Evolutionary conservation across 2,113 vertebrate species (phyloP).

Genomic region (Nerophis ophidion): DNA sequence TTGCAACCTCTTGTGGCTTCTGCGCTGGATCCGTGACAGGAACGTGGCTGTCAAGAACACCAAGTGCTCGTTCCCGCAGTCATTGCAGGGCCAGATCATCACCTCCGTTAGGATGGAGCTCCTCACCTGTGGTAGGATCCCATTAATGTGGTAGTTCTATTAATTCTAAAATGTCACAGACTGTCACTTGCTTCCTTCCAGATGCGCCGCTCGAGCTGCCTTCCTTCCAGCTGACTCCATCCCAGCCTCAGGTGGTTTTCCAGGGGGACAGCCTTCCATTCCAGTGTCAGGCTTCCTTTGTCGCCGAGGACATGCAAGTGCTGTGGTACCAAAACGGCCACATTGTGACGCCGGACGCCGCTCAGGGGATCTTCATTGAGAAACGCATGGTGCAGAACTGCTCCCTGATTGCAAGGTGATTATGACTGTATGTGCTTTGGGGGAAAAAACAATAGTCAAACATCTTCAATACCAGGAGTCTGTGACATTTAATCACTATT

Average conservation of each 20-base stretch:
- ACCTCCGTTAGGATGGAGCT: constrained; percentile 78
- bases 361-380: constrained; percentile 91
- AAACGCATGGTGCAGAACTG: constrained; percentile 97
- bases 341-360: constrained; percentile 85
- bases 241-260: constrained; percentile 93
- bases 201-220: constrained; percentile 91
- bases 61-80: constrained; percentile 86
- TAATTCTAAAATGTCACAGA: not conserved
- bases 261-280: constrained; percentile 96
- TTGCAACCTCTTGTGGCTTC: constrained; percentile 92
- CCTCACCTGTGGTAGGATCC: constrained; percentile 85
- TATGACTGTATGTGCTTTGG: not conserved
- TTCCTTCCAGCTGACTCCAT: constrained; percentile 92
- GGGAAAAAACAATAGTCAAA: not conserved
- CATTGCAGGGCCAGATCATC: constrained; percentile 82
- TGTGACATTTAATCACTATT: too few relatives aligned
- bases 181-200: constrained; percentile 44
- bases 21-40: constrained; percentile 84
- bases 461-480: too few relatives aligned
- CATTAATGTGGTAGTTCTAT: not conserved
- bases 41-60: constrained; percentile 85
- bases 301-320: constrained; percentile 95
- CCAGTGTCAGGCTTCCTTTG: constrained; percentile 92
- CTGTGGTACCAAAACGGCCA: constrained; percentile 95
- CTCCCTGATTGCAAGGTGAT: constrained; percentile 90